These are phyloP conservation scores for Geotrupes spiniger DNA, from an alignment of 2,888 invertebrate species.

Conservation along the genomic window DNA sequence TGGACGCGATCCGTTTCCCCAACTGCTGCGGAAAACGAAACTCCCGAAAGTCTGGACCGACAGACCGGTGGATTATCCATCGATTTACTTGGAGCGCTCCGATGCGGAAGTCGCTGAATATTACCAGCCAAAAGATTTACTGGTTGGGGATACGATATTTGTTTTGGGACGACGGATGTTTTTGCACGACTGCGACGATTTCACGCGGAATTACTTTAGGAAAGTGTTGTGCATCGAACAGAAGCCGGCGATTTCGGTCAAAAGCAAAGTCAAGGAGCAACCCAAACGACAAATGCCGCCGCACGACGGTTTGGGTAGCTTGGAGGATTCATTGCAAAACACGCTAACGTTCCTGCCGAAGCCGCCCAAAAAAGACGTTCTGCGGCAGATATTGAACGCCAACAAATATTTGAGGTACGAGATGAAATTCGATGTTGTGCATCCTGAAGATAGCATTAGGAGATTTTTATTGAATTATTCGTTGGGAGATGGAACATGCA, in stretches of 20 bases:
- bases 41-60: conserved; percentile 62
- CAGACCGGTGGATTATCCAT: conserved; percentile 58
- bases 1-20: conserved; percentile 74
- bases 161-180: conserved; percentile 70
- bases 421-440: conserved; percentile 72
- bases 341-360: conserved; percentile 69
- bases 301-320: conserved; percentile 71
- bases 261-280: conserved; percentile 33
- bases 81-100: conserved; percentile 65
- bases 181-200: conserved; percentile 75
- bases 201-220: conserved; percentile 71
- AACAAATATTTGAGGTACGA: conserved; percentile 62
- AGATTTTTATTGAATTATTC: conserved; percentile 75
- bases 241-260: conserved; percentile 43
- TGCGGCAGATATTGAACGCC: conserved; percentile 72
- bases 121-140: conserved; percentile 74
- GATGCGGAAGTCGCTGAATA: conserved; percentile 74
- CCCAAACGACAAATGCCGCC: conserved; percentile 54
- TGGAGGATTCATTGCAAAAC: conserved; percentile 75
- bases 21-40: conserved; percentile 71
- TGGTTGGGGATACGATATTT: conserved; percentile 69
- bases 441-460: conserved; percentile 74
- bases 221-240: conserved; percentile 51
- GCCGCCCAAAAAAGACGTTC: conserved; percentile 70
- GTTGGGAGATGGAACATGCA: conserved; percentile 71